These are phyloP conservation scores for Hylomyscus alleni DNA, from an alignment of 2,797 vertebrate genomes.

Conservation along the genomic window DNA sequence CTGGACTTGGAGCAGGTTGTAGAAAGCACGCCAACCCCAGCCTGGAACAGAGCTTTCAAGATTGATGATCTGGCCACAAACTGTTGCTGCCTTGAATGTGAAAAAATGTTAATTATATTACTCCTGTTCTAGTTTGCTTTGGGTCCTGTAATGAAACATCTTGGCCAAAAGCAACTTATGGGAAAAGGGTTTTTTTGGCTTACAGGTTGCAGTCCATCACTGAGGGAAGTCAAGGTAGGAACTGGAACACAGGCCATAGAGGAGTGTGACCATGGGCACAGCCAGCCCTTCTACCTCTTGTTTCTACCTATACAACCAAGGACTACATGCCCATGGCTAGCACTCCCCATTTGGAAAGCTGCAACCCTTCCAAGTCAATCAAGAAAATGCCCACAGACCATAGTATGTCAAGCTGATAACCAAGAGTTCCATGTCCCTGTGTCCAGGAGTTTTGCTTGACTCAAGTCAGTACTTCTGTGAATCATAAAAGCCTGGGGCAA, in stretches of 20 bases:
- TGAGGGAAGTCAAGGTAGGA: too few relatives aligned
- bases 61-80: neutral
- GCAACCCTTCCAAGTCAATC: neutral
- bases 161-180: neutral
- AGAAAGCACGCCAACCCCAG: neutral
- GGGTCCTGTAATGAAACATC: neutral
- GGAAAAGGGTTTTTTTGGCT: neutral
- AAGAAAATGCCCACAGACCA: neutral
- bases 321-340: neutral
- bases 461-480: neutral
- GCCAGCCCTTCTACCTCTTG: neutral
- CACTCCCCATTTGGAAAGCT: neutral
- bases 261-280: fast-evolving
- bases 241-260: neutral
- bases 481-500: neutral
- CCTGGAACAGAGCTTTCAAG: neutral
- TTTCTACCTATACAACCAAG: too few relatives aligned
- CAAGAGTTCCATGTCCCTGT: neutral
- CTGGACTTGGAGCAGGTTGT: neutral
- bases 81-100: neutral
- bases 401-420: neutral
- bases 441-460: neutral
- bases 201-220: too few relatives aligned
- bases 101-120: neutral
- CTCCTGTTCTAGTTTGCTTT: neutral